Base-by-base conservation (phyloP, 1,140 invertebrate species). In the Chlorops oryzae region DNA sequence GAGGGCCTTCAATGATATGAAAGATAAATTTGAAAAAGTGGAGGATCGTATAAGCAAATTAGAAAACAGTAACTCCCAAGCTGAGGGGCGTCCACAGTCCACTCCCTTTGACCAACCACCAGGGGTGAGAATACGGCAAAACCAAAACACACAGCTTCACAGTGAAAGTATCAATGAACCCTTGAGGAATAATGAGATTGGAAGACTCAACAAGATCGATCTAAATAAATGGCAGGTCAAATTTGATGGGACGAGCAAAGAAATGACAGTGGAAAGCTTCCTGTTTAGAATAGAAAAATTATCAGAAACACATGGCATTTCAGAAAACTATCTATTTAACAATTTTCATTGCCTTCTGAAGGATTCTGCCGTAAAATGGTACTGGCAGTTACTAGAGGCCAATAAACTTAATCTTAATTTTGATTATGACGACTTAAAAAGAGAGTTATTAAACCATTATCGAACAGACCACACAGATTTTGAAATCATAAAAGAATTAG, bases 391-490 rank as follows among this genome's bases (percentile, higher is more conserved):
- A 9, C 32, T 28, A 17, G 42, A 44, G 22, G 22, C 25, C 22
- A 24, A 44, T 10, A 25, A 18, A 27, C 15, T 12, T 3, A 15
- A 44, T 18, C 4, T n/a, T 44, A 7, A 44, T 15, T 44, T 44
- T 44, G 42, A 17, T 15, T 44, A 44, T 28, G 25, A 27, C 32
- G 10, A 6, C 3, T 17, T 44, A 13, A 44, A 44, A 28, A n/a
- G 10, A 44, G 42, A 44, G 15, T 28, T 44, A 9, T 28, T 44
- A 23, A 18, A n/a, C 7, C 42, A 44, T 9, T 44, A 27, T 44
- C 17, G 32, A 28, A 17, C 42, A n/a, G 25, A 23, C 2, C 23
- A 44, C 13, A 44, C 23, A 5, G 42, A 44, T 28, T 44, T 27
- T 17, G 25, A 25, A 7, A 28, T 44, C 15, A 44, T 28, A 25